phyloP scores from a whole-genome alignment of 53 echinoderm and acorn worm genomes.

The Zoroaster sp. region DNA sequence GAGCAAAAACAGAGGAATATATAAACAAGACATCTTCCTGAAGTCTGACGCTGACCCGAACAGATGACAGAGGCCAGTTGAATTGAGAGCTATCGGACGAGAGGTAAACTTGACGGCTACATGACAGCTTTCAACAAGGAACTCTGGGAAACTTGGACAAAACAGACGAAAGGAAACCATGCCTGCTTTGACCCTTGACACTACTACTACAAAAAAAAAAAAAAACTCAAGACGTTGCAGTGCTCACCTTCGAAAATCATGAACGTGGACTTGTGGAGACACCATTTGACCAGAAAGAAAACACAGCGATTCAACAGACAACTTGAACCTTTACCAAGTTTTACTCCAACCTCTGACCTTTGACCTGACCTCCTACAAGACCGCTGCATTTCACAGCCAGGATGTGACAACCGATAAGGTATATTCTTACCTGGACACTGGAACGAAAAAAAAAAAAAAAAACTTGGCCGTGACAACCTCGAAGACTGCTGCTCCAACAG shows the following conservation, averaged over 20 bases:
- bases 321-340: not conserved
- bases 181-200: constrained; percentile 7
- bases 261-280: not conserved
- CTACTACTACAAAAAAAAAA: not conserved
- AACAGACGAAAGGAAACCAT: not conserved
- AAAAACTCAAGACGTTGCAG: not conserved
- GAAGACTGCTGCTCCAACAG: too few relatives aligned
- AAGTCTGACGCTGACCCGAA: not conserved
- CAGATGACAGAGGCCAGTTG: not conserved
- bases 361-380: constrained; percentile 24
- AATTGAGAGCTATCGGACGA: not conserved
- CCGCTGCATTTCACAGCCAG: not conserved
- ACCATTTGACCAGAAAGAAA: not conserved
- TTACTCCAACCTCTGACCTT: constrained; percentile 4
- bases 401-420: constrained; percentile 15
- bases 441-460: not conserved
- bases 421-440: not conserved
- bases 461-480: not conserved
- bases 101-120: not conserved
- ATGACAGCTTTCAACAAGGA: not conserved
- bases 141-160: not conserved
- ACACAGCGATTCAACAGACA: not conserved
- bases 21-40: not conserved
- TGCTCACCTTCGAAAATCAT: not conserved
- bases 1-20: constrained; percentile 13